Evolutionary conservation across 2,888 invertebrate species (phyloP), one percentile per base, ranked within the genome.

Genomic region (Amiota communis): DNA sequence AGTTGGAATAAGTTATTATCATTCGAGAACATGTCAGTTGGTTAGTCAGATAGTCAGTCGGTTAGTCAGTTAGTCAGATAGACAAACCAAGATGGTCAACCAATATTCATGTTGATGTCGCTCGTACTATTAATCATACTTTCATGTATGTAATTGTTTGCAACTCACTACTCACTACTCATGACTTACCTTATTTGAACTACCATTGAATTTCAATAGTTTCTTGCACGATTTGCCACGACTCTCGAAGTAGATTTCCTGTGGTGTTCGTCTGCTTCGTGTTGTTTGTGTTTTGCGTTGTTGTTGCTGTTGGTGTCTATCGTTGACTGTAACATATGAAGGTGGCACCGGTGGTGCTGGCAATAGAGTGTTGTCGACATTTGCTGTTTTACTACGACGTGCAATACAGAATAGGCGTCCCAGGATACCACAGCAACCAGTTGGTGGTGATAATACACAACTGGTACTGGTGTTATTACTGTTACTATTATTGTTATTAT

Each of bases 151-250:
- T 36, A 36, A 36, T 36, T 36, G 36, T 36, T 6, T 36, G 36
- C 36, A 36, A 36, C 36, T 6, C 36, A 6, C 36, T 36, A 36
- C 6, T 71, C 75, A 68, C 75, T 36, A 36, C 6, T 71, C 75
- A 68, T 75, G 75, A 86, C 90, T 91, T 87, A 94, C 94, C 93
- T 95, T 95, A 90, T 94, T 95, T 70, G 95, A 94, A 87, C 93
- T 94, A 81, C 95, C 95, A 90, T 95, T 95, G 91, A 95, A 94
- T 87, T 93, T 92, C 73, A 96, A 92, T 80, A 96, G 91, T 90
- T 95, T 95, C 86, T 94, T 93, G 90, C 95, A 95, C 90, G 95
- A 95, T 88, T 95, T 95, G 78, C 95, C 95, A 77, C 95, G 92
- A 83, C 94, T 95, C 90, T 95, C 95, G 84, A 93, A 93, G 88